phyloP scores from a whole-genome alignment of 2,113 vertebrate species.

The Azemiops feae region DNA sequence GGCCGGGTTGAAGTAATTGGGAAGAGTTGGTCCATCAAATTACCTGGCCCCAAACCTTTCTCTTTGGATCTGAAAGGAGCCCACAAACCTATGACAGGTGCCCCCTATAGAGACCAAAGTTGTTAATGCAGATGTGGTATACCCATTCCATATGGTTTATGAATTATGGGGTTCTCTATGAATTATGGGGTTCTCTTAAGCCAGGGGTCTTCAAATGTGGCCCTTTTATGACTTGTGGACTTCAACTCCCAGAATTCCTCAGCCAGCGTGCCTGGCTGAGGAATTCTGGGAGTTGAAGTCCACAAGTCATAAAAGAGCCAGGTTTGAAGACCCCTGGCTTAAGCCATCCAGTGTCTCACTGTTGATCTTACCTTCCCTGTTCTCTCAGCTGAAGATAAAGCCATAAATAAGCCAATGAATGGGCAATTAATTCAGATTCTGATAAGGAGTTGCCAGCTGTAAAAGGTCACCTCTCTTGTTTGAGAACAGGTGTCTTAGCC shows the following conservation, averaged over 20 bases:
- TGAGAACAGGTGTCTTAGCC: background rate
- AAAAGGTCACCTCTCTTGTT: background rate
- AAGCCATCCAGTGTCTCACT: background rate
- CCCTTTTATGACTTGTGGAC: too few relatives aligned
- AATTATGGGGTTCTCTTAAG: background rate
- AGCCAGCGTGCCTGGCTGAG: too few relatives aligned
- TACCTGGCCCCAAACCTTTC: background rate
- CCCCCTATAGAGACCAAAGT: background rate
- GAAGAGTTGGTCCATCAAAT: background rate
- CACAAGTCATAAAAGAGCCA: too few relatives aligned
- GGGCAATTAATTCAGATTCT: background rate
- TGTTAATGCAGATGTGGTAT: background rate
- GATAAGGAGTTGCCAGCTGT: background rate
- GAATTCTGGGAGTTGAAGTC: too few relatives aligned
- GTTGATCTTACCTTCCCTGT: background rate
- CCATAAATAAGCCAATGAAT: background rate
- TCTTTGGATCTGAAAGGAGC: background rate
- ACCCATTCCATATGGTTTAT: background rate
- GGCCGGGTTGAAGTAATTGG: background rate
- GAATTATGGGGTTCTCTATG: too few relatives aligned
- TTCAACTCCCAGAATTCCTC: too few relatives aligned
- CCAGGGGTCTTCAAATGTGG: background rate
- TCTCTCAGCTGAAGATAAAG: background rate
- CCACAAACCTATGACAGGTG: background rate
- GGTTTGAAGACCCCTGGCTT: background rate